These are phyloP conservation scores for Carassius gibelio DNA, from an alignment of 2,113 vertebrate genomes.

Conservation along the genomic window DNA sequence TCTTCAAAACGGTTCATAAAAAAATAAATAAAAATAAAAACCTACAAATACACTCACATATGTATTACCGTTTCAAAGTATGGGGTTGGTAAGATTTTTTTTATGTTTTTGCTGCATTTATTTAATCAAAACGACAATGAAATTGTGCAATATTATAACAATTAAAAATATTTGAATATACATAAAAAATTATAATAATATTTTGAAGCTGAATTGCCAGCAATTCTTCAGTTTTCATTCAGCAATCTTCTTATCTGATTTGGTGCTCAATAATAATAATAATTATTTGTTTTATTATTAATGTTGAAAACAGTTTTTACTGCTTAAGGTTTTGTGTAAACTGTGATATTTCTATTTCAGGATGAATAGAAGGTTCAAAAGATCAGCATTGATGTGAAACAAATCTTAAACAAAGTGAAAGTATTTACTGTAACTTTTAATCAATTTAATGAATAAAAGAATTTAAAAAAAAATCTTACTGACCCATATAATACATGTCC, in stretches of 20 bases:
- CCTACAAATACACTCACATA: not conserved
- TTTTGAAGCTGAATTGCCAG: not conserved
- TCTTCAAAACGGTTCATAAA: not conserved
- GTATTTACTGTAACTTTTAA: not conserved
- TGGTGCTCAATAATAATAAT: not conserved
- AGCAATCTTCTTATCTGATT: not conserved
- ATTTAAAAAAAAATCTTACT: not conserved
- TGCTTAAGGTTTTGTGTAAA: not conserved
- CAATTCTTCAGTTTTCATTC: not conserved
- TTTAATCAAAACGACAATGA: not conserved
- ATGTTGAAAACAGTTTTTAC: not conserved
- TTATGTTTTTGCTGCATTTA: not conserved
- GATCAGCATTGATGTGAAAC: not conserved
- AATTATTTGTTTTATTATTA: not conserved
- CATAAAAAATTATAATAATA: too few species aligned
- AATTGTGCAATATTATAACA: not conserved
- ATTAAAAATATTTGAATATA: not conserved
- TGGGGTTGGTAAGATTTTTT: not conserved
- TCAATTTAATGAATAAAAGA: not conserved
- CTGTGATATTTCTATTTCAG: not conserved
- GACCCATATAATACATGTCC: not conserved
- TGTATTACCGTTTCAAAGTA: not conserved
- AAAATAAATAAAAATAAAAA: not conserved
- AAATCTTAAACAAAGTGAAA: not conserved
- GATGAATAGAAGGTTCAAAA: not conserved